Percentiles rank a stretch among this genome's conserved stretches.
phyloP scores from a whole-genome alignment of 2,797 vertebrate genomes.

The Cirrhinus mrigala region DNA sequence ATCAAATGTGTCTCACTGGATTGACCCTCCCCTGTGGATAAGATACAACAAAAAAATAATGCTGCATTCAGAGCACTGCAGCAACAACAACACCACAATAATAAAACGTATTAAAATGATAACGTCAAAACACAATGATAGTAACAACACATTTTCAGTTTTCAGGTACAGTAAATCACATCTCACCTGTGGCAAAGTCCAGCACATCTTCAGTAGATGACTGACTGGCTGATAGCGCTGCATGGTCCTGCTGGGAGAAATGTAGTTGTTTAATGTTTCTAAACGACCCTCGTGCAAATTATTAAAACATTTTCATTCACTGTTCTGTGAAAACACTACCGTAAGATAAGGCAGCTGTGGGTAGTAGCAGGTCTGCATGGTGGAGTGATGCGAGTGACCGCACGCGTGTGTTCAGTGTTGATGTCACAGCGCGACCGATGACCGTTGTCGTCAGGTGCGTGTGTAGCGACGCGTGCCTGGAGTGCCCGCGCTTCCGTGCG shows the following conservation, averaged over 20 bases:
- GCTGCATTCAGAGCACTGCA: not conserved
- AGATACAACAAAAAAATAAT: not conserved
- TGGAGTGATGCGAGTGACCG: not conserved
- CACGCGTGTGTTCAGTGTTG: not conserved
- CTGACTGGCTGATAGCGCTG: not conserved
- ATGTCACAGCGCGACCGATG: not conserved
- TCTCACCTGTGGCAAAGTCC: conserved; percentile 49
- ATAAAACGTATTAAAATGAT: not conserved
- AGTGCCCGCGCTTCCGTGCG: conserved; percentile 53
- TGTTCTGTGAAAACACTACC: conserved; percentile 4
- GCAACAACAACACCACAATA: not conserved
- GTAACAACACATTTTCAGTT: not conserved
- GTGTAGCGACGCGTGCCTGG: conserved; percentile 36
- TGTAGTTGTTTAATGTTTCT: not conserved
- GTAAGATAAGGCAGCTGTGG: not conserved
- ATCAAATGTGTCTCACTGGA: not conserved
- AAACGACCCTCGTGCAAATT: not conserved
- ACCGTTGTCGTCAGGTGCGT: conserved; percentile 53
- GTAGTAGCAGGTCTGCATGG: conserved; percentile 43
- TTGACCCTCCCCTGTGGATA: not conserved
- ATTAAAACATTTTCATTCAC: not conserved
- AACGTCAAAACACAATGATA: not conserved
- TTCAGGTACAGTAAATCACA: not conserved
- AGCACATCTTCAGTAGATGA: conserved; percentile 2
- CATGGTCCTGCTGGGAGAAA: conserved; percentile 28